phyloP scores from a whole-genome alignment of 2,113 vertebrate species.

The Crotalus viridis region DNA sequence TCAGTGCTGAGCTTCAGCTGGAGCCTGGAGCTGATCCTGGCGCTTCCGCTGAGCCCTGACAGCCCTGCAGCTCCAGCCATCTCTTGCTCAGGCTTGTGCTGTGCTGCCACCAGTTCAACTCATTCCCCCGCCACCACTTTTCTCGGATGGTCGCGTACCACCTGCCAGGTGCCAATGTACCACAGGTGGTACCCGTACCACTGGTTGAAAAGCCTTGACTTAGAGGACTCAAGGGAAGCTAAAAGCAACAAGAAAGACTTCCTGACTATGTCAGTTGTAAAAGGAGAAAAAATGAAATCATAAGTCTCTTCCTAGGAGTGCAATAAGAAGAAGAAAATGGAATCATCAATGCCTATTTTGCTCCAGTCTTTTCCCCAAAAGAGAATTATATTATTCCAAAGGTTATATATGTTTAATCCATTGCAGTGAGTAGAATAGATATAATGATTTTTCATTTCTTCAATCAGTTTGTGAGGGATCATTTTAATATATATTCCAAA shows the following conservation, averaged over 20 bases:
- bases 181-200: too few species aligned
- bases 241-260: not conserved
- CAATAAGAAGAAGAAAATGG: not conserved
- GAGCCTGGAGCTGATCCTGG: too few species aligned
- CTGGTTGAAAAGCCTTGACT: too few species aligned
- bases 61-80: too few species aligned
- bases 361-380: not conserved
- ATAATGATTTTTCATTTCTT: not conserved
- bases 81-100: too few species aligned
- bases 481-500: constrained; percentile 1
- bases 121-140: too few species aligned
- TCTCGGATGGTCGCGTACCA: too few species aligned
- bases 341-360: not conserved
- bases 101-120: too few species aligned
- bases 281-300: not conserved
- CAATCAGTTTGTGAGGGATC: not conserved
- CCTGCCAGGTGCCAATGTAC: too few species aligned
- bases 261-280: not conserved
- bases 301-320: not conserved
- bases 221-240: not conserved
- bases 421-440: not conserved
- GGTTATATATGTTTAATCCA: not conserved
- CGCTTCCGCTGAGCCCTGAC: too few species aligned
- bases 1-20: too few species aligned
- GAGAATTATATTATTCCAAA: not conserved